A percentile compares a stretch with the other conserved stretches of the same genome.
Evolutionary conservation across 1,140 invertebrate genomes (phyloP).

Genomic region (Achatina immaculata): DNA sequence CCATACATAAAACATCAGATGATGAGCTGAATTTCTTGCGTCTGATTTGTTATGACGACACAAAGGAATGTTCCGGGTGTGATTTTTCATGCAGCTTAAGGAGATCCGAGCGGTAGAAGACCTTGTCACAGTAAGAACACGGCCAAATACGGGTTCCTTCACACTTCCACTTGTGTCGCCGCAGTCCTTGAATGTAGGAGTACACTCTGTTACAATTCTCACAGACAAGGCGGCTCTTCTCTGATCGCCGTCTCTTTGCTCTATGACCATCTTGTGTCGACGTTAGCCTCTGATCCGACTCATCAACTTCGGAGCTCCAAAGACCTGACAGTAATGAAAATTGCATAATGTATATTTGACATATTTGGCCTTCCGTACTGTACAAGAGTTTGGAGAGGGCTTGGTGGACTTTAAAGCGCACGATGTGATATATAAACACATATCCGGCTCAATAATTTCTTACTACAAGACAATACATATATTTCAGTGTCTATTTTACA

Average conservation of each 20-base stretch:
- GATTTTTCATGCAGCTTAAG: conserved; percentile 6
- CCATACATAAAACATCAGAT: no score
- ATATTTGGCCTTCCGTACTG: background rate
- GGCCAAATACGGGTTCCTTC: conserved; percentile 27
- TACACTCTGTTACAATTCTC: conserved; percentile 17
- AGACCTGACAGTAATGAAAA: conserved; percentile 7
- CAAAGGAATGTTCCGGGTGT: background rate
- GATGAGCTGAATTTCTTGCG: no score
- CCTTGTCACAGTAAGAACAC: conserved; percentile 23
- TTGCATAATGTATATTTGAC: background rate
- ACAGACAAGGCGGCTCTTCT: conserved; percentile 10
- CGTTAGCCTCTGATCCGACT: background rate
- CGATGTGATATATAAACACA: background rate
- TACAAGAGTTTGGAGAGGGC: background rate
- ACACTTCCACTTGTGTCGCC: conserved; percentile 32
- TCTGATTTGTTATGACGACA: no score
- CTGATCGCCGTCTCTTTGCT: background rate
- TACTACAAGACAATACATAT: no score
- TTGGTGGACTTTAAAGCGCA: background rate
- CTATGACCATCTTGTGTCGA: background rate
- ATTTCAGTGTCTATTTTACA: no score
- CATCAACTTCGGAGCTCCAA: background rate
- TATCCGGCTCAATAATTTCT: background rate
- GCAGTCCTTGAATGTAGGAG: conserved; percentile 20
- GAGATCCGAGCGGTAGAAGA: conserved; percentile 24